Evolutionary conservation across 2,113 vertebrate genomes (phyloP), one percentile per base, ranked within the genome.

Genomic region (Nothocercus nigrocapillus): DNA sequence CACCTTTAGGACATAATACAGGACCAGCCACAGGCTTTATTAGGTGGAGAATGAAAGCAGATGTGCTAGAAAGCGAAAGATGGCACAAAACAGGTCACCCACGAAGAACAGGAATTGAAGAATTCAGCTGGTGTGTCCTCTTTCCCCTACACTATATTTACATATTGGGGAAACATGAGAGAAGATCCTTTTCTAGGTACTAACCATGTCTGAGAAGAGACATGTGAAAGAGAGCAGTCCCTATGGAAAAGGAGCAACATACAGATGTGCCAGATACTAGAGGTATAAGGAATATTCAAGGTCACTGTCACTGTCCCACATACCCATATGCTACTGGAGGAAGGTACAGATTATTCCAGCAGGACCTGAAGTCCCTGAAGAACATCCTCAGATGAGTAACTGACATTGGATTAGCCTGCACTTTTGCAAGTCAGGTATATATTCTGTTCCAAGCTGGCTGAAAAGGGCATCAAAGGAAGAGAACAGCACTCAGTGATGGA

Each of bases 261-360:
- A 54, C 40, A 70, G 56, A 61, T 69, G 63, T 58, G 76, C 58
- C 45, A 85, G 38, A 78, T 63, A 62, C n/a, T 63, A 59, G 85
- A 83, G 47, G 12, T 59, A 83, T 4, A 70, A 4, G 16, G 38
- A 90, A 68, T 42, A 68, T 15, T 83, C 61, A 84, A 86, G 76
- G 86, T 90, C 90, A 86, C 27, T 61, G 83, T 82, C 90, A 86
- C 36, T 61, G 72, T 63, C 64, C 81, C 45, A 20, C 62, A 13
- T 14, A 58, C 47, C 61, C 74, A 24, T n/a, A 28, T 2, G 34
- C 28, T 0, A 0, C 69, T 64, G 56, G 28, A 92, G 28, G 54
- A 81, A 94, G 14, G 69, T 28, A 89, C 32, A 81, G 61, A 90
- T 63, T 51, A 90, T 75, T 93, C 42, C 51, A 94, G 54, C 73